These are phyloP conservation scores for Orgyia antiqua DNA, from an alignment of 2,888 invertebrate genomes.

Conservation along the genomic window DNA sequence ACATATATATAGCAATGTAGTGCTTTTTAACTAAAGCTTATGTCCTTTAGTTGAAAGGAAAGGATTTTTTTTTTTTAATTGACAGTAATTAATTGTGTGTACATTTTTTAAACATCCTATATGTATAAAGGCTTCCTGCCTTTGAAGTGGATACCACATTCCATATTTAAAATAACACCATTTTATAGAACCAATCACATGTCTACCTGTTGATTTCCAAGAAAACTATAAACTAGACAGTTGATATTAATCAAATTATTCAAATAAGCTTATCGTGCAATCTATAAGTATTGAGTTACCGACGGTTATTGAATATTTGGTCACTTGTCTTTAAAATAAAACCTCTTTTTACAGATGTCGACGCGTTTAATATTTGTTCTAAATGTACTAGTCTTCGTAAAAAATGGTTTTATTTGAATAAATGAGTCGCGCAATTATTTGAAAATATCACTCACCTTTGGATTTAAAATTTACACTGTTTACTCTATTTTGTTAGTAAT, in stretches of 20 bases:
- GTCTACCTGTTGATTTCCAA: slow-evolving; percentile 52
- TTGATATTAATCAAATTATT: slow-evolving; percentile 47
- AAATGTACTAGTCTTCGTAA: too few species aligned
- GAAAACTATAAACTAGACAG: slow-evolving; percentile 44
- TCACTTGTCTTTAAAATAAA: slow-evolving; percentile 1
- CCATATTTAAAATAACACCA: slow-evolving; percentile 62
- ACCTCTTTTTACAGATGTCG: too few species aligned
- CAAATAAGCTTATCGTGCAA: slow-evolving; percentile 19
- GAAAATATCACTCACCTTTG: neutral
- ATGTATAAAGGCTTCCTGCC: slow-evolving; percentile 37
- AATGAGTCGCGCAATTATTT: neutral
- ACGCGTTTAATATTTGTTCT: too few species aligned
- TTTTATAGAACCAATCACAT: slow-evolving; percentile 65
- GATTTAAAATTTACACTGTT: too few species aligned
- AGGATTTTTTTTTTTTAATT: too few species aligned
- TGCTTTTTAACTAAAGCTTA: too few species aligned
- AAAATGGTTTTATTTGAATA: too few species aligned
- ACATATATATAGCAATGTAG: too few species aligned
- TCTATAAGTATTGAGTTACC: slow-evolving; percentile 9
- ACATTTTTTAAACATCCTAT: slow-evolving; percentile 40
- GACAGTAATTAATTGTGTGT: too few species aligned
- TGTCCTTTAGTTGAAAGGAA: too few species aligned
- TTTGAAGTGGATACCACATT: slow-evolving; percentile 54
- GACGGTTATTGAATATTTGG: slow-evolving; percentile 7
- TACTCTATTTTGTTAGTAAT: too few species aligned